phyloP scores from a whole-genome alignment of 2,113 vertebrate species.

The Calonectris borealis region DNA sequence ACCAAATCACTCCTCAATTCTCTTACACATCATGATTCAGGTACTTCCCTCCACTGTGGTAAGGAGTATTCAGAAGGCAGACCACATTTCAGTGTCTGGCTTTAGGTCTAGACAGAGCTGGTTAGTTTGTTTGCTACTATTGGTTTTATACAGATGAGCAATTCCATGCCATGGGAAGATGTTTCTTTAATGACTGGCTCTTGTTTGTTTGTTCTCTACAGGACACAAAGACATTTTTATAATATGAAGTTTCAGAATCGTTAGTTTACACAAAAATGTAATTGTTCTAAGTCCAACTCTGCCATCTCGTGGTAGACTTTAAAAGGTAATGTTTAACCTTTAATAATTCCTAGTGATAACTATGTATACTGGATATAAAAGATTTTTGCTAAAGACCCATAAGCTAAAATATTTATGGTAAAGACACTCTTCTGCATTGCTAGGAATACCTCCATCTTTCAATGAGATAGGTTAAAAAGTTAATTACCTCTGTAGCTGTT shows the following conservation, averaged over 20 bases:
- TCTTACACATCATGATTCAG: not conserved
- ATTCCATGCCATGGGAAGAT: not conserved
- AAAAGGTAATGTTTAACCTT: not conserved
- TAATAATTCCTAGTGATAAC: rapidly evolving
- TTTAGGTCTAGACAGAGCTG: not conserved
- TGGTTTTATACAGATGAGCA: not conserved
- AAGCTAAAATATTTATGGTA: not conserved
- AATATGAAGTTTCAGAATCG: not conserved
- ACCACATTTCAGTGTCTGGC: not conserved
- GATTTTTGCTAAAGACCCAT: not conserved
- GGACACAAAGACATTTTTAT: not conserved
- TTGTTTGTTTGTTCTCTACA: not conserved
- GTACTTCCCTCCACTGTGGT: not conserved
- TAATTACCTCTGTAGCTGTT: not conserved
- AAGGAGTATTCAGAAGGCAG: not conserved
- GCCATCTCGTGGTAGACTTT: constrained; percentile 51
- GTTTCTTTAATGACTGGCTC: not conserved
- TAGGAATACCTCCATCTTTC: not conserved
- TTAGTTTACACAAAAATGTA: not conserved
- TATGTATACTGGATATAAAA: not conserved
- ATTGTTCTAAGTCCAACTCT: constrained; percentile 10
- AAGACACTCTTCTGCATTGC: not conserved
- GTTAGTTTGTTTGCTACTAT: not conserved
- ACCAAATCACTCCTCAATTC: not conserved
- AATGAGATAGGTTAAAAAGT: not conserved